Conservation (phyloP, 1,140 invertebrate genomes). For the Drosophila novamexicana region DNA sequence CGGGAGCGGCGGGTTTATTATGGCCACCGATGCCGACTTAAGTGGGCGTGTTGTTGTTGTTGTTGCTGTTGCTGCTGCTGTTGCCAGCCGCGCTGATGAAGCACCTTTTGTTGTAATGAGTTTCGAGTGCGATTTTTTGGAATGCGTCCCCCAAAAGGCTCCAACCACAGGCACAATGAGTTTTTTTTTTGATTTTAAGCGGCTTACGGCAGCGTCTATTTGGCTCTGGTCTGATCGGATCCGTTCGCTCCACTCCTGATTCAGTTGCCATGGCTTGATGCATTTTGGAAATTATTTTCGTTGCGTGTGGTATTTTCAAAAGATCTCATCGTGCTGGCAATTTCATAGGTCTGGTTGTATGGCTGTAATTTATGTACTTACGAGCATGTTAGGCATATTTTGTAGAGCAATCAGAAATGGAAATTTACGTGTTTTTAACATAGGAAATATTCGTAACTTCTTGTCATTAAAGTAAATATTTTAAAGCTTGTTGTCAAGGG, state of each 20-base stretch:
- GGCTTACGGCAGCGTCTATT: slow-evolving; percentile 51
- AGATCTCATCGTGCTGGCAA: neutral
- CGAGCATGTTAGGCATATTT: neutral
- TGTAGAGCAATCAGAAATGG: neutral
- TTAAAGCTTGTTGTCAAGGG: too few species aligned
- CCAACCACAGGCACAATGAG: neutral
- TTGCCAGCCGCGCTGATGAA: slow-evolving; percentile 57
- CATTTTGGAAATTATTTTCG: slow-evolving; percentile 7
- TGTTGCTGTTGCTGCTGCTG: slow-evolving; percentile 14
- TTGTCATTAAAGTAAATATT: too few species aligned
- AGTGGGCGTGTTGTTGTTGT: slow-evolving; percentile 51
- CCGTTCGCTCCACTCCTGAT: neutral
- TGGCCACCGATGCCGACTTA: slow-evolving; percentile 66
- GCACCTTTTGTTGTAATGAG: slow-evolving; percentile 82
- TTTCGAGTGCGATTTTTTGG: slow-evolving; percentile 76
- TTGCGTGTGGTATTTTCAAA: neutral
- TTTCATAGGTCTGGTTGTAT: neutral
- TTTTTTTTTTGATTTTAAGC: slow-evolving; percentile 63
- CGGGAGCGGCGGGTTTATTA: slow-evolving; percentile 67
- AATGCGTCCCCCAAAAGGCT: slow-evolving; percentile 36
- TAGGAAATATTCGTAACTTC: neutral
- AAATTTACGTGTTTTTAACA: neutral
- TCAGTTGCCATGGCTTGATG: slow-evolving; percentile 6
- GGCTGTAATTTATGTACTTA: neutral
- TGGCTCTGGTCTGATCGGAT: neutral